These are phyloP conservation scores for Toxotes jaculatrix DNA, from an alignment of 2,113 vertebrate genomes.

Conservation along the genomic window DNA sequence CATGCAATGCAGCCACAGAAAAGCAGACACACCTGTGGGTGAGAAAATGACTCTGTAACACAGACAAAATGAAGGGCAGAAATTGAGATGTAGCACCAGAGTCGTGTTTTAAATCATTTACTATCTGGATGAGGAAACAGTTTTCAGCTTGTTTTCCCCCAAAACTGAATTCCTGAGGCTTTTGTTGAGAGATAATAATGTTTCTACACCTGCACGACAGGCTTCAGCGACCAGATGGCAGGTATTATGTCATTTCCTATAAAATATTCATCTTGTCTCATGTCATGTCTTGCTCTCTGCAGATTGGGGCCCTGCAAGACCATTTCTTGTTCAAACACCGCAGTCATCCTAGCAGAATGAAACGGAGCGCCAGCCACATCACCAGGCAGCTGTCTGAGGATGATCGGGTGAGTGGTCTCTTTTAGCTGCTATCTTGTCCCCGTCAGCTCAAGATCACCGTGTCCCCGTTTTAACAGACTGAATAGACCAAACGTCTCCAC, in stretches of 20 bases:
- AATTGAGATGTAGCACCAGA: background rate
- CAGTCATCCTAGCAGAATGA: conserved; percentile 90
- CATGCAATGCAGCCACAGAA: background rate
- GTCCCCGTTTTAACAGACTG: background rate
- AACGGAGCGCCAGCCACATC: conserved; percentile 90
- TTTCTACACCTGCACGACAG: background rate
- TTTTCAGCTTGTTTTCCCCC: background rate
- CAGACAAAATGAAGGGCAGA: background rate
- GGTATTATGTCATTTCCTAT: conserved; percentile 41
- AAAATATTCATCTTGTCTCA: conserved; percentile 20
- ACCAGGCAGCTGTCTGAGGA: conserved; percentile 95
- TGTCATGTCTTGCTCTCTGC: conserved; percentile 33
- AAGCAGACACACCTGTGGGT: background rate
- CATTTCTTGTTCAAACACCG: conserved; percentile 94
- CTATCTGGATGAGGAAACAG: background rate
- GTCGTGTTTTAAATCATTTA: background rate
- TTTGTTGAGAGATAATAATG: background rate
- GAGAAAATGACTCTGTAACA: no score
- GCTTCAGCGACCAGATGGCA: conserved; percentile 12
- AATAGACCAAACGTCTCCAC: background rate
- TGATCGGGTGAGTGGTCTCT: conserved; percentile 85
- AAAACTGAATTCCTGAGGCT: background rate
- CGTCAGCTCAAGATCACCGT: background rate
- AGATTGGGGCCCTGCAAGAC: conserved; percentile 97
- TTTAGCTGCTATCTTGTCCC: background rate